These are phyloP conservation scores for Cynopterus brachyotis DNA, from an alignment of 2,113 vertebrate genomes.

Conservation along the genomic window DNA sequence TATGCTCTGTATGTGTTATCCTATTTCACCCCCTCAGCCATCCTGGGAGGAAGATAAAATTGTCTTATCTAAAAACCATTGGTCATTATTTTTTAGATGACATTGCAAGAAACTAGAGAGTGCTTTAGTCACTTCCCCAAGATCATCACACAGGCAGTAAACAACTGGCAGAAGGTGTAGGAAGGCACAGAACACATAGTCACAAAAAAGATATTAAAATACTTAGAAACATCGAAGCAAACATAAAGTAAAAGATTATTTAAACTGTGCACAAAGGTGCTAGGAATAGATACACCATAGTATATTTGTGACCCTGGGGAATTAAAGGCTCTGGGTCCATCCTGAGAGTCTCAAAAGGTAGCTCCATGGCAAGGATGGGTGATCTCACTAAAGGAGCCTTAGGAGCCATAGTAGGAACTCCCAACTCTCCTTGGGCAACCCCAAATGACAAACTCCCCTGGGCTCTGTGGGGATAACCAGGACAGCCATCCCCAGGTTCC, in stretches of 20 bases:
- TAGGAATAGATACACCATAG: neutral
- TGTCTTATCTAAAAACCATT: neutral
- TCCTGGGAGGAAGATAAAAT: neutral
- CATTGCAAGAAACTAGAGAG: neutral
- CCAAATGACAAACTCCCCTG: neutral
- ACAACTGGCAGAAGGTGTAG: neutral
- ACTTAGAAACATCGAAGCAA: neutral
- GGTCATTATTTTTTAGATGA: neutral
- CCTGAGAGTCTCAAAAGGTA: neutral
- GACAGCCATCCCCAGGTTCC: fast-evolving
- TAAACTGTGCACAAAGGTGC: neutral
- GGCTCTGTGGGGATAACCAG: neutral
- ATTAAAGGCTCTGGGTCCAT: neutral
- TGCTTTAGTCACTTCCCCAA: neutral
- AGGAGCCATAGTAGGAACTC: fast-evolving
- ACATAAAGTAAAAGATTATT: neutral
- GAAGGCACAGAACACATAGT: neutral
- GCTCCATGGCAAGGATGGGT: neutral
- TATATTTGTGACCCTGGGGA: neutral
- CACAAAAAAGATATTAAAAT: neutral
- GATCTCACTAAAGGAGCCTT: neutral
- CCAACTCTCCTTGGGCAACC: neutral
- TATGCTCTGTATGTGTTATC: neutral
- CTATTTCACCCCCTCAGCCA: neutral
- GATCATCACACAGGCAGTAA: neutral